Evolutionary conservation across 2,113 vertebrate genomes (phyloP).

Genomic region (Microcebus lehilahytsara): DNA sequence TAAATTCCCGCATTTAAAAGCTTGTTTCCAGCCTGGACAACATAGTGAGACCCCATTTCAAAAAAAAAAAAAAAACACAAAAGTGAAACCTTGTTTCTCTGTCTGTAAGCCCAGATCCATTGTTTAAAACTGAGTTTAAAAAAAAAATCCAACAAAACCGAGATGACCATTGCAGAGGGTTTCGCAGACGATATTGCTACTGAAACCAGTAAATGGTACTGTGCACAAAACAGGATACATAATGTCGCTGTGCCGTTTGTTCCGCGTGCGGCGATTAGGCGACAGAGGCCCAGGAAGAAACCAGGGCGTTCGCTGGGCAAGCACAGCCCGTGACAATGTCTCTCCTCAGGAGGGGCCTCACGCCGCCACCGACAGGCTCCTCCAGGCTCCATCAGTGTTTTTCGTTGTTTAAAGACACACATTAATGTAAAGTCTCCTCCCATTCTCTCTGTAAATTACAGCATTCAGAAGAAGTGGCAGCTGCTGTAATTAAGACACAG

Average conservation of each 20-base stretch:
- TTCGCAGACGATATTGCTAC: conserved; percentile 27
- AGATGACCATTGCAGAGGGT: background rate
- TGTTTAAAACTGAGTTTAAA: background rate
- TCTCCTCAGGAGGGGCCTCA: background rate
- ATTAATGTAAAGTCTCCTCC: conserved; percentile 82
- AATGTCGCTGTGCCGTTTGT: background rate
- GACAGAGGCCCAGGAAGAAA: background rate
- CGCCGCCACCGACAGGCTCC: conserved; percentile 22
- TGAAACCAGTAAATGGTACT: conserved; percentile 7
- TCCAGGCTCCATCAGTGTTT: conserved; percentile 69
- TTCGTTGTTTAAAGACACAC: conserved; percentile 84
- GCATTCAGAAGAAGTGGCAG: conserved; percentile 87
- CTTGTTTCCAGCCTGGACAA: background rate
- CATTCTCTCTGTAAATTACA: conserved; percentile 85
- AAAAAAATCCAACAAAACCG: background rate
- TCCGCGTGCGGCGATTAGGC: background rate
- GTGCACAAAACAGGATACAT: background rate
- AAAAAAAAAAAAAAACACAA: background rate
- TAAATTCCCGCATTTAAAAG: background rate
- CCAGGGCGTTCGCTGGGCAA: background rate
- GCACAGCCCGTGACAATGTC: background rate
- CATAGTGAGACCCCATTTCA: background rate
- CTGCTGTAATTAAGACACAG: conserved; percentile 89
- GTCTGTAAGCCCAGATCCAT: background rate
- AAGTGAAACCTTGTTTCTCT: background rate